Conservation (phyloP, 2,113 vertebrate species). For the Calonectris borealis region DNA sequence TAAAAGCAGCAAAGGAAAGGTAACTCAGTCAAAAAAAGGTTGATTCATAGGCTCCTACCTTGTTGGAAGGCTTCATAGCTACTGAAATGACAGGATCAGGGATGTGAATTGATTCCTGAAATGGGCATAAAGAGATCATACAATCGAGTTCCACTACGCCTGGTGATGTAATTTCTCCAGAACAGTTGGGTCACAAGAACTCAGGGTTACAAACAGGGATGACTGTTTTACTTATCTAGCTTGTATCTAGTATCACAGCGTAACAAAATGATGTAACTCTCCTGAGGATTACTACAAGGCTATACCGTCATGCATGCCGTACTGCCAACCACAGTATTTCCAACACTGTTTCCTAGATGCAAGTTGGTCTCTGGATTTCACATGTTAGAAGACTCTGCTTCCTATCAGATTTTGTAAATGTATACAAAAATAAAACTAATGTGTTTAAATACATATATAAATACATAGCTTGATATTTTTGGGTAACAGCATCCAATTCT, state of each 20-base stretch:
- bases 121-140: neutral
- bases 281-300: neutral
- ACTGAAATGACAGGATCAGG: slow-evolving; percentile 95
- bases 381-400: neutral
- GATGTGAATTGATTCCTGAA: slow-evolving; percentile 94
- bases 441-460: neutral
- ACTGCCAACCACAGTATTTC: neutral
- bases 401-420: neutral
- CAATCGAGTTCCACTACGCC: neutral
- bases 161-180: neutral
- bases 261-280: neutral
- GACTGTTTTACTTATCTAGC: neutral
- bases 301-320: fast-evolving
- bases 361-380: neutral
- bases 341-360: neutral
- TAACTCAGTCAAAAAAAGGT: neutral
- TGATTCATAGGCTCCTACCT: slow-evolving; percentile 75
- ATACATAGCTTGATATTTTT: neutral
- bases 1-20: neutral
- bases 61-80: slow-evolving; percentile 88
- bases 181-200: neutral
- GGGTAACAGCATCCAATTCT: neutral
- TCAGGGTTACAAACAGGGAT: neutral
- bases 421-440: neutral
- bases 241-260: neutral